Evolutionary conservation across 2,113 vertebrate species (phyloP), one percentile per base, ranked within the genome.

Genomic region (Acrocephalus arundinaceus): DNA sequence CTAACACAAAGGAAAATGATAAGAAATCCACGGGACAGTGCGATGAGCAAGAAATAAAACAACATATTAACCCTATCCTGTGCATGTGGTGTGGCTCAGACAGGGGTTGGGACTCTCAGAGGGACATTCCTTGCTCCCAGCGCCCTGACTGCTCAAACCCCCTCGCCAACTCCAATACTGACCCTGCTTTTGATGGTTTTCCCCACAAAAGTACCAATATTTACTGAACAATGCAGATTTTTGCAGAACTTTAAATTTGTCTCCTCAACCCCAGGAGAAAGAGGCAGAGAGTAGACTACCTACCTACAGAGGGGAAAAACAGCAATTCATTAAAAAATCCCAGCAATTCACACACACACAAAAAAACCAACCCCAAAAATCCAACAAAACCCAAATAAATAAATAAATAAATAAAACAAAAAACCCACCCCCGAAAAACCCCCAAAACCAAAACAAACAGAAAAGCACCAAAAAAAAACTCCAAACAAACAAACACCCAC

Each of bases 31-130:
- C 13, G 14, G 0, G 10, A n/a, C 6, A 10, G 45, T 0, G 25
- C 1, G 2, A 5, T 2, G 13, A 61, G 19, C 9, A 33, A 59
- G 28, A 33, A 43, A 8, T 16, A 9, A 35, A 63, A 37, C 33
- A 7, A 4, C 4, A 19, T 19, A 15, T 22, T 12, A 71, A 35
- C n/a, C 13, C 22, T 49, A 0, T 4, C 10, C 14, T 27, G 2
- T 4, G 15, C 5, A 0, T 0, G 9, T 17, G 20, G 30, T 11
- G 17, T 5, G 24, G 49, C 22, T 37, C 33, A 57, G 27, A 43
- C 22, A 25, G 15, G 9, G 54, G 13, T 21, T 37, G n/a, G 7
- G 25, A 35, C 19, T 62, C 82, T 11, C 15, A 49, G 9, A 68
- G 11, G 45, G 5, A 35, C 18, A 2, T 22, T 10, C 20, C 30